phyloP scores from a whole-genome alignment of 2,797 vertebrate species.

The Ctenopoma multispine region DNA sequence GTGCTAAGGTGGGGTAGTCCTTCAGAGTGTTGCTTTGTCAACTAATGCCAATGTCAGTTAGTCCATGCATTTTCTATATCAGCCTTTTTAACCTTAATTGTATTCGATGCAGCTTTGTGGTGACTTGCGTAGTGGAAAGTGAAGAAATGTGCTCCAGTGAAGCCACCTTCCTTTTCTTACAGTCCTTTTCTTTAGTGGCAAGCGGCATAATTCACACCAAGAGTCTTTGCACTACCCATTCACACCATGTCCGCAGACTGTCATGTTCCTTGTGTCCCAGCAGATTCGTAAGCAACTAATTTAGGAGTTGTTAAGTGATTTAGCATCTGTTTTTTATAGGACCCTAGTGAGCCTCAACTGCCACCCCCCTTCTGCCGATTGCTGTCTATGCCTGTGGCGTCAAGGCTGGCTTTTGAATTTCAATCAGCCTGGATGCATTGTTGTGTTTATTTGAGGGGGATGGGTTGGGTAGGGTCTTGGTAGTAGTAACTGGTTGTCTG shows the following conservation, averaged over 20 bases:
- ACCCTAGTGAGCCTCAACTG: slow-evolving; percentile 74
- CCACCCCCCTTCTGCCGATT: slow-evolving; percentile 45
- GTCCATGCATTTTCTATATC: slow-evolving; percentile 21
- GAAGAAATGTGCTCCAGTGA: slow-evolving; percentile 11
- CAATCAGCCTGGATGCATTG: slow-evolving; percentile 80
- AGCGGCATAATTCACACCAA: slow-evolving; percentile 11
- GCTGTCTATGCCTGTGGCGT: slow-evolving; percentile 72
- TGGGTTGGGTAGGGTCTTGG: slow-evolving; percentile 48
- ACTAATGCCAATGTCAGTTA: slow-evolving; percentile 35
- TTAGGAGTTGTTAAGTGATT: slow-evolving; percentile 83
- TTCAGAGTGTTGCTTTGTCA: slow-evolving; percentile 44
- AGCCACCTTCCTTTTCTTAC: slow-evolving; percentile 20
- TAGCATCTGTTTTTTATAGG: slow-evolving; percentile 79
- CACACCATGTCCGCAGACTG: slow-evolving; percentile 24
- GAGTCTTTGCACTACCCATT: slow-evolving; percentile 15
- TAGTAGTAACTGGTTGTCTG: slow-evolving; percentile 55
- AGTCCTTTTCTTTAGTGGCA: slow-evolving; percentile 10
- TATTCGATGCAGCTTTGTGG: slow-evolving; percentile 15
- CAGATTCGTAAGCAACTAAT: slow-evolving; percentile 75
- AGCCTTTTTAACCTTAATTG: slow-evolving; percentile 14
- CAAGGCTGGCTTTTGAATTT: slow-evolving; percentile 79
- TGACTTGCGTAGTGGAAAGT: slow-evolving; percentile 3
- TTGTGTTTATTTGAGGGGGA: slow-evolving; percentile 72
- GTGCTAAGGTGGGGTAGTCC: slow-evolving; percentile 38
- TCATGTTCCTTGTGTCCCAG: slow-evolving; percentile 51